These are phyloP conservation scores for Merluccius polli DNA, from an alignment of 2,797 vertebrate genomes.

Conservation along the genomic window DNA sequence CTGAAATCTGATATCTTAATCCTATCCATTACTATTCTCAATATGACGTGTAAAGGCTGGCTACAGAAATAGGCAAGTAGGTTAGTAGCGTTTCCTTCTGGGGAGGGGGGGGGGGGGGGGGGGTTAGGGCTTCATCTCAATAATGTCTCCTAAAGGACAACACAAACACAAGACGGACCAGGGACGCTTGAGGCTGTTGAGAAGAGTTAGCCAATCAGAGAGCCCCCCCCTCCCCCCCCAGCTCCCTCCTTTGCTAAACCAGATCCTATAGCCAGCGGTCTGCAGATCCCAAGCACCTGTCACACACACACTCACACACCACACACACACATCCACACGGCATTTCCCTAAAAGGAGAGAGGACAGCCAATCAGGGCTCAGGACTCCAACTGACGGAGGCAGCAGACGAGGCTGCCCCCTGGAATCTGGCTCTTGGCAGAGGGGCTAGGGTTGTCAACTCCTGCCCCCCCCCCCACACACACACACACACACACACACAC, in stretches of 20 bases:
- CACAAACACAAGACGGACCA: background rate
- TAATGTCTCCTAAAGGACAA: background rate
- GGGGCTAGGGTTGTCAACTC: slow-evolving; percentile 41
- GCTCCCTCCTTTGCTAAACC: background rate
- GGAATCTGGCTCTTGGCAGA: slow-evolving; percentile 59
- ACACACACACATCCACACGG: slow-evolving; percentile 17
- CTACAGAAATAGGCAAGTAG: slow-evolving; percentile 41
- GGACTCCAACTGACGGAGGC: slow-evolving; percentile 27
- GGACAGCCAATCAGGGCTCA: slow-evolving; percentile 71
- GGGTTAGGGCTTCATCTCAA: background rate
- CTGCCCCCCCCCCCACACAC: slow-evolving; percentile 3
- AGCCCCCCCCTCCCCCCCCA: background rate
- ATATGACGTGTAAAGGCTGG: slow-evolving; percentile 25
- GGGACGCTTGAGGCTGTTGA: background rate
- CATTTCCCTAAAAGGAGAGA: slow-evolving; percentile 80
- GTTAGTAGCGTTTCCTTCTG: slow-evolving; percentile 33
- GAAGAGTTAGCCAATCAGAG: background rate
- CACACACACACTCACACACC: slow-evolving; percentile 39
- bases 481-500: too few species aligned
- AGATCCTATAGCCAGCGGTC: slow-evolving; percentile 14
- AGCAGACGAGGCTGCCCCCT: slow-evolving; percentile 33
- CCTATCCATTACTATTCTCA: too few species aligned
- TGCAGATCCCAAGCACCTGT: slow-evolving; percentile 60
- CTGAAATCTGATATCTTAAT: too few species aligned
- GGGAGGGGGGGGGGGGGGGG: slow-evolving; percentile 10